phyloP scores from a whole-genome alignment of 2,113 vertebrate species.

The Centropus bengalensis region DNA sequence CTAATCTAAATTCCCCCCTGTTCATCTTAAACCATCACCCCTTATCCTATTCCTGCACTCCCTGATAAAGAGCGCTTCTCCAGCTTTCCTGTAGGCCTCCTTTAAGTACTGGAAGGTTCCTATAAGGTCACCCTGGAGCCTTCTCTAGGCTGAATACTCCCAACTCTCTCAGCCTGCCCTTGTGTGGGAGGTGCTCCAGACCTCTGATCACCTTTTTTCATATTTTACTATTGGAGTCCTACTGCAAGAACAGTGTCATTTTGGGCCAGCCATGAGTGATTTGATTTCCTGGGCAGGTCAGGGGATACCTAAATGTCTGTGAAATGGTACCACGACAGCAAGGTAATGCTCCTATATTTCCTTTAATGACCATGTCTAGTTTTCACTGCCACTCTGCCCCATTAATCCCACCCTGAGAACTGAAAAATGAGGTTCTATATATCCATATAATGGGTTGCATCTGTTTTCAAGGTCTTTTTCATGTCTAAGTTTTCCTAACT shows the following conservation, averaged over 20 bases:
- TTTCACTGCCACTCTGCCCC: constrained; percentile 9
- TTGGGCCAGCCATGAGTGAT: background rate
- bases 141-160: too few relatives aligned
- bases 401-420: constrained; percentile 15
- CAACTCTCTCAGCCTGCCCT: too few relatives aligned
- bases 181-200: too few relatives aligned
- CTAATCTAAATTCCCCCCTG: too few relatives aligned
- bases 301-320: constrained; percentile 34
- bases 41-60: too few relatives aligned
- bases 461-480: constrained; percentile 3
- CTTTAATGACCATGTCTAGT: constrained; percentile 28
- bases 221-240: background rate
- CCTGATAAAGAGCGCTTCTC: too few relatives aligned
- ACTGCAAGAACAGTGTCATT: background rate
- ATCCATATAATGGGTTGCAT: background rate
- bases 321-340: background rate
- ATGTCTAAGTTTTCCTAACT: background rate
- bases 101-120: too few relatives aligned
- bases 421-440: background rate
- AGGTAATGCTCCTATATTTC: constrained; percentile 29
- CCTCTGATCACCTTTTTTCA: too few relatives aligned
- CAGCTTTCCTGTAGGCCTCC: too few relatives aligned
- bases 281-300: constrained; percentile 24
- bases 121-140: too few relatives aligned
- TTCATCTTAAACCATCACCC: too few relatives aligned